These are phyloP conservation scores for Pristis pectinata DNA, from an alignment of 2,797 vertebrate genomes.

Conservation along the genomic window DNA sequence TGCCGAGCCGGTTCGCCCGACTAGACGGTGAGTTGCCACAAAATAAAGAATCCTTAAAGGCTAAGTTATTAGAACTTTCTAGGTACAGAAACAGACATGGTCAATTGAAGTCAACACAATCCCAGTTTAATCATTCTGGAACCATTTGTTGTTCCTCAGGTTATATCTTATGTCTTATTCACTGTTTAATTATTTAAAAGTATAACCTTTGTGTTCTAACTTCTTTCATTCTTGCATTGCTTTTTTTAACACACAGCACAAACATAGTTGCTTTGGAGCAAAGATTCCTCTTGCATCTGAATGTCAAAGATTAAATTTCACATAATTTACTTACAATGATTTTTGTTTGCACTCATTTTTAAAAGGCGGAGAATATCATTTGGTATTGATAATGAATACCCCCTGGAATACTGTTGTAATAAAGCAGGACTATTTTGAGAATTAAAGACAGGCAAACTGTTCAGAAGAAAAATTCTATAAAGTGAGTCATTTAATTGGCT, in stretches of 20 bases:
- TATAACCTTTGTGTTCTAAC: neutral
- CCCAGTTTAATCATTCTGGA: neutral
- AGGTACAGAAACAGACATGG: neutral
- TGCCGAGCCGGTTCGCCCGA: no score
- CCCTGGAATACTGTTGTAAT: neutral
- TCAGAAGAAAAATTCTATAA: slow-evolving; percentile 4
- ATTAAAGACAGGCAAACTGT: neutral
- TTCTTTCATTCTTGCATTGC: neutral
- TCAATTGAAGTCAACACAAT: neutral
- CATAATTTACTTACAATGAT: neutral
- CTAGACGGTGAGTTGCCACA: no score
- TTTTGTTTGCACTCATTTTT: neutral
- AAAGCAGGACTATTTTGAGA: neutral
- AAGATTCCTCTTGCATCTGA: neutral
- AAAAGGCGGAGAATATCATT: neutral
- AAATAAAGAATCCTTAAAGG: neutral
- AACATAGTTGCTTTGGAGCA: neutral
- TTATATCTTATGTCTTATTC: neutral
- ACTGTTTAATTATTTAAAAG: neutral
- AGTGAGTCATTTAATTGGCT: neutral
- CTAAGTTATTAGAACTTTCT: neutral
- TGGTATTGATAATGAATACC: neutral
- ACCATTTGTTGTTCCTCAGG: neutral
- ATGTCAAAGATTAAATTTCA: neutral
- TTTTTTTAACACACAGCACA: neutral